These are phyloP conservation scores for Galerucella nymphaeae DNA, from an alignment of 2,888 invertebrate species.

Conservation along the genomic window DNA sequence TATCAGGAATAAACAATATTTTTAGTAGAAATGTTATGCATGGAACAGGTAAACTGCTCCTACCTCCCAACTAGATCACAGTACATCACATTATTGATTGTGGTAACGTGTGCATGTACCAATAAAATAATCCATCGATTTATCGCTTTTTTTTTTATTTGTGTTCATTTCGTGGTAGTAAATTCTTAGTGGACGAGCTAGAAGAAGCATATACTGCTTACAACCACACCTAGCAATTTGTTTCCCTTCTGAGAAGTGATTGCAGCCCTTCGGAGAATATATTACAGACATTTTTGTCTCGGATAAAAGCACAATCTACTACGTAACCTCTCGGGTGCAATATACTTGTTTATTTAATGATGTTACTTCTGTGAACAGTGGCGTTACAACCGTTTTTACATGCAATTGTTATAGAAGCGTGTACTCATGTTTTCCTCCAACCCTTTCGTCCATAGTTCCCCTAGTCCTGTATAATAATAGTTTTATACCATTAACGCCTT, in stretches of 20 bases:
- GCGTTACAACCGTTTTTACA: slow-evolving; percentile 5
- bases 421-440: no score
- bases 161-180: slow-evolving; percentile 13
- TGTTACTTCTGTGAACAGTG: slow-evolving; percentile 18
- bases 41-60: not conserved
- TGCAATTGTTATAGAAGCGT: no score
- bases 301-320: slow-evolving; percentile 31
- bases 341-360: slow-evolving; percentile 32
- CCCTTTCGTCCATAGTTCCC: no score
- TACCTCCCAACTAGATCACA: not conserved
- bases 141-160: not conserved
- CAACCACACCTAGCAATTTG: slow-evolving; percentile 24
- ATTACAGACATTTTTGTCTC: slow-evolving; percentile 29
- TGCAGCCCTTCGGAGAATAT: slow-evolving; percentile 34
- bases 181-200: slow-evolving; percentile 10
- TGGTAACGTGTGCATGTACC: not conserved
- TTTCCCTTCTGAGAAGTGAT: slow-evolving; percentile 24
- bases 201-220: not conserved
- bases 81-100: slow-evolving; percentile 10
- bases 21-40: slow-evolving; percentile 1
- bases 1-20: no score
- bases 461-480: no score
- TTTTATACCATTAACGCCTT: no score
- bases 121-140: not conserved
- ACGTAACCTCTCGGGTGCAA: slow-evolving; percentile 27